Evolutionary conservation across 2,113 vertebrate species (phyloP).

Genomic region (Malurus cyaneus): DNA sequence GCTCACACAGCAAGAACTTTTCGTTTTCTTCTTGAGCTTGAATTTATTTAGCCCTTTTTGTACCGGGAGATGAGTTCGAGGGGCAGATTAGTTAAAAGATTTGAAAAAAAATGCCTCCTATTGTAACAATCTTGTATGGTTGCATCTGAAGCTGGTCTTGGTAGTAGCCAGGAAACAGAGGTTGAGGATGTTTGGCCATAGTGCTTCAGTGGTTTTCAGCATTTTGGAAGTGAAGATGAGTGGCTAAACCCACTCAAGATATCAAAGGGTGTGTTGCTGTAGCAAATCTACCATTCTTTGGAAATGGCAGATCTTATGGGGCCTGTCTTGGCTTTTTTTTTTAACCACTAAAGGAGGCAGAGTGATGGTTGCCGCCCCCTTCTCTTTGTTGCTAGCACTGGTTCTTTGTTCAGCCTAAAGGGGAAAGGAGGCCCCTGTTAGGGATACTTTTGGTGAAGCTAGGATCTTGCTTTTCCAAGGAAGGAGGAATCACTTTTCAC

Average conservation of each 20-base stretch:
- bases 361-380: conserved; percentile 69
- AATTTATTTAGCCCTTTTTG: neutral
- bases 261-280: neutral
- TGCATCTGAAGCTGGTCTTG: too few species aligned
- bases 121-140: neutral
- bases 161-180: neutral
- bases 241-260: neutral
- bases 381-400: conserved; percentile 68
- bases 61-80: neutral
- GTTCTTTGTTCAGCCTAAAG: conserved; percentile 73
- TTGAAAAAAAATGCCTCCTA: rapidly evolving
- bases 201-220: neutral
- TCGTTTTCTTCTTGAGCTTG: neutral
- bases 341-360: conserved; percentile 16
- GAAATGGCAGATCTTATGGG: neutral
- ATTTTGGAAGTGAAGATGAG: neutral
- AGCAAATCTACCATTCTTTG: neutral
- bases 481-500: neutral
- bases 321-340: neutral
- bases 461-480: neutral
- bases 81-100: neutral
- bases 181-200: neutral
- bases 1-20: neutral
- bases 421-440: conserved; percentile 45
- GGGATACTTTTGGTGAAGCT: conserved; percentile 42